Percentiles rank a stretch among this genome's conserved stretches.
Conservation (phyloP, 2,113 vertebrate species). For the Siniperca chuatsi region DNA sequence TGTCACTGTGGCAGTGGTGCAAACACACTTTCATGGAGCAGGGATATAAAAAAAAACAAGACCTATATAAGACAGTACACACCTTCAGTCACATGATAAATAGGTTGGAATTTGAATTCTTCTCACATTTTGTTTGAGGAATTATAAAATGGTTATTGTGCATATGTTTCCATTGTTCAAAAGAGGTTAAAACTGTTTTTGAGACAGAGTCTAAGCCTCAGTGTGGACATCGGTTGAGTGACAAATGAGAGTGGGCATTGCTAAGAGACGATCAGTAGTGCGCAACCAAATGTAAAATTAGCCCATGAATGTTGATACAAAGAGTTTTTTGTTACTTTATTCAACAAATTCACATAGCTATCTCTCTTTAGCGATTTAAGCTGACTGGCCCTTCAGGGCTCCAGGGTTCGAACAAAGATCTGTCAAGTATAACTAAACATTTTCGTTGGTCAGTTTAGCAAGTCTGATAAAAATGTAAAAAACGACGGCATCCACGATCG, state of each 20-base stretch:
- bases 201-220: not conserved
- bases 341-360: not conserved
- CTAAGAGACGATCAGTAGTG: not conserved
- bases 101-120: not conserved
- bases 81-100: not conserved
- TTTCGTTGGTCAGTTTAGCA: too few relatives aligned
- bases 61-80: not conserved
- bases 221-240: not conserved
- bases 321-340: not conserved
- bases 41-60: not conserved
- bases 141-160: too few relatives aligned
- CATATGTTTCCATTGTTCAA: not conserved
- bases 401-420: too few relatives aligned
- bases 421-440: too few relatives aligned
- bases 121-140: not conserved
- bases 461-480: too few relatives aligned
- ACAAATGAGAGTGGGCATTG: not conserved
- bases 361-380: not conserved
- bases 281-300: not conserved
- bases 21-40: constrained; percentile 23
- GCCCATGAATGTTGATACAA: not conserved
- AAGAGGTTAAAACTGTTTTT: not conserved
- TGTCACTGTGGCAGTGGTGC: constrained; percentile 14
- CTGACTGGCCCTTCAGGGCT: too few relatives aligned
- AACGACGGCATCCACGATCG: too few relatives aligned